These are phyloP conservation scores for Megaptera novaeangliae DNA, from an alignment of 2,113 vertebrate genomes.

Conservation along the genomic window DNA sequence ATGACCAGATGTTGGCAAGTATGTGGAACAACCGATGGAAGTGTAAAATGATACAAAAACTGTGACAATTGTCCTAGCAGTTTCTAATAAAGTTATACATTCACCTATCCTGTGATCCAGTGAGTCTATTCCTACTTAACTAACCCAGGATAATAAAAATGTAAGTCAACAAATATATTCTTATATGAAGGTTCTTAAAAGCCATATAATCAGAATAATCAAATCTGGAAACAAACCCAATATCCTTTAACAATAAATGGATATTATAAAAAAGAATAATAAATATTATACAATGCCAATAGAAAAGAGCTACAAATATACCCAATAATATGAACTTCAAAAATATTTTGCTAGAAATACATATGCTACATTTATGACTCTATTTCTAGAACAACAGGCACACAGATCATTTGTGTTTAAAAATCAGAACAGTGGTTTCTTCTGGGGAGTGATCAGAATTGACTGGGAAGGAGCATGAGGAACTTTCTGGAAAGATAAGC, in stretches of 20 bases:
- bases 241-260: background rate
- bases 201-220: background rate
- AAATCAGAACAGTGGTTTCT: background rate
- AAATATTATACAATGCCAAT: background rate
- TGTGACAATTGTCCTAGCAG: background rate
- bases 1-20: background rate
- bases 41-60: background rate
- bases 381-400: background rate
- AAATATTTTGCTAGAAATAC: background rate
- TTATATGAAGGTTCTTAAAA: background rate
- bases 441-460: background rate
- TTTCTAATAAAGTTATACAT: background rate
- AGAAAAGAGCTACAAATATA: background rate
- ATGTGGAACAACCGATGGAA: background rate
- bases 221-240: background rate
- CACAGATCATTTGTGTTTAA: background rate
- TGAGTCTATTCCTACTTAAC: background rate
- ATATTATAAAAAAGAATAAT: background rate
- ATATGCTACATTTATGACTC: background rate
- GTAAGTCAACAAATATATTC: background rate
- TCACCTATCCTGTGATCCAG: background rate
- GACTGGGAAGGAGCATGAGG: background rate
- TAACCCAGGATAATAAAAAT: background rate
- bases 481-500: background rate
- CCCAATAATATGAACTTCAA: background rate